Base-by-base conservation (phyloP, 2,113 vertebrate genomes). In the Pitta sordida region DNA sequence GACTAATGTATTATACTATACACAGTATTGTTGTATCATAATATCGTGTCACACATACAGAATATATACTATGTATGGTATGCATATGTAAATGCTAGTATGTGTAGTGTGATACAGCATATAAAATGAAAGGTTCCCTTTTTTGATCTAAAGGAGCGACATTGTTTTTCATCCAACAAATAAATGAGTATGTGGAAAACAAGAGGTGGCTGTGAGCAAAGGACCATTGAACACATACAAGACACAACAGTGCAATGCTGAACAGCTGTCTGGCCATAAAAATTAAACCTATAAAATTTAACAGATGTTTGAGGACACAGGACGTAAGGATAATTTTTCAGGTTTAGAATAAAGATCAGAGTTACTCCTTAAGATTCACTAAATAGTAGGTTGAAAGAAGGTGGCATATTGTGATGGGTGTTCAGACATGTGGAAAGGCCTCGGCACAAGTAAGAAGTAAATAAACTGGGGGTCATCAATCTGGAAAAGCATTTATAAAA, bases 1-100 rank as follows among this genome's bases (percentile, higher is more conserved):
- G 43, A 58, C 13, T 75, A 67, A 34, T 0, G 0, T 12, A 10
- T 23, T 68, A 55, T 14, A 17, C 7, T 29, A 10, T 21, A 34
- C 9, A 44, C 2, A 37, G 21, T 36, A 34, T 48, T 82, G 17
- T 10, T 79, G 2, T 43, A 26, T 43, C 68, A 18, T 32, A 44
- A 13, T 84, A n/a, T 46, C 51, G 6, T 44, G n/a, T 27, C 36
- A 12, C 19, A 41, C 21, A 19, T 32, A 34, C 5, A 11, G 10
- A 59, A n/a, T 16, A 20, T 34, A 12, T 11, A 9, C 36, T 30
- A 6, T 41, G 20, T 11, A 56, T 26, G 30, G 12, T 48, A 56
- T 15, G 12, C 2, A 0, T 22, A 30, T 1, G 0, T 23, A 87
- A 81, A 73, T 73, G 26, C 11, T 77, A 56, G 71, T 30, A 26